Conservation (phyloP, 2,113 vertebrate genomes). For the Phylloscopus trochiloides region DNA sequence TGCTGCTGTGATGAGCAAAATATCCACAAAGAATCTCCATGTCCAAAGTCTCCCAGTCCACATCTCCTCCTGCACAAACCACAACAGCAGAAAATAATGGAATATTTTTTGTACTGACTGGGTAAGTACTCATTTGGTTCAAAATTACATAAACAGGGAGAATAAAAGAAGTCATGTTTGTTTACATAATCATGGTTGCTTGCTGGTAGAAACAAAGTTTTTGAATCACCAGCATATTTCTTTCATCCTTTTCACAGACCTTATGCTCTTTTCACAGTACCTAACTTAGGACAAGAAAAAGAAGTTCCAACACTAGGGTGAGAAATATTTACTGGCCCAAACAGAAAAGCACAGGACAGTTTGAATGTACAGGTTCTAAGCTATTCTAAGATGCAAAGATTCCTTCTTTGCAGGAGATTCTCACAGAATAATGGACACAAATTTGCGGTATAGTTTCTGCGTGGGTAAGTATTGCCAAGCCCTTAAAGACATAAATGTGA, state of each 20-base stretch:
- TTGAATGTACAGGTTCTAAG: neutral
- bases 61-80: neutral
- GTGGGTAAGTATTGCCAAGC: neutral
- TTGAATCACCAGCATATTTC: neutral
- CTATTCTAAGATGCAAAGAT: neutral
- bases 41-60: neutral
- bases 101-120: neutral
- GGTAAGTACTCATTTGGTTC: neutral
- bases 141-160: neutral
- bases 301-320: neutral
- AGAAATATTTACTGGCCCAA: neutral
- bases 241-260: neutral
- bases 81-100: neutral
- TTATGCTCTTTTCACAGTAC: neutral
- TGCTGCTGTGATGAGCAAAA: neutral
- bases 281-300: neutral
- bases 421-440: neutral
- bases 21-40: neutral
- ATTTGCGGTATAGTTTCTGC: neutral
- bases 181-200: neutral
- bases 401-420: neutral
- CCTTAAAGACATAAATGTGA: neutral
- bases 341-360: neutral
- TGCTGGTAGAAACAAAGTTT: neutral
- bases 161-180: neutral